Evolutionary conservation across 1,140 invertebrate species (phyloP).

Genomic region (Trissolcus basalis): DNA sequence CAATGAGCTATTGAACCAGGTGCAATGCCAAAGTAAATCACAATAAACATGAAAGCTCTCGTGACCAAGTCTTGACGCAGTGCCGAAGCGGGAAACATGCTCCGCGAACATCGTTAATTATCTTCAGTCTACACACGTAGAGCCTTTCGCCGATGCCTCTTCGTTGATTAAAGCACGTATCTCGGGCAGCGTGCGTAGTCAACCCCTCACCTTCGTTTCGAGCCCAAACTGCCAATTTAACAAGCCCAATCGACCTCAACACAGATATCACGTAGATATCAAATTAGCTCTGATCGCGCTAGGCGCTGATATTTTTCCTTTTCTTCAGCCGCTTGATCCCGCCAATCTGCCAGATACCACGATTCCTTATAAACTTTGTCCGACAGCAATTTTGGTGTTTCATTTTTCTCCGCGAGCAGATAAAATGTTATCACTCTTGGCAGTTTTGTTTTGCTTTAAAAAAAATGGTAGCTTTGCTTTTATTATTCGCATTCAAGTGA

Average conservation of each 20-base stretch:
- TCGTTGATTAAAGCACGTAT: constrained; percentile 63
- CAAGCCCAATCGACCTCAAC: constrained; percentile 52
- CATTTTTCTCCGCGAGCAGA: neutral
- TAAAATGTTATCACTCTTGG: neutral
- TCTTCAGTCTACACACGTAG: constrained; percentile 46
- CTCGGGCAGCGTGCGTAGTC: constrained; percentile 51
- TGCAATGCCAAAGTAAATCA: constrained; percentile 49
- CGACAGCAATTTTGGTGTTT: too few relatives aligned
- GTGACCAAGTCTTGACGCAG: constrained; percentile 48
- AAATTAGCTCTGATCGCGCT: constrained; percentile 22
- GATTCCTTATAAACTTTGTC: too few relatives aligned
- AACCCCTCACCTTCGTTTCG: constrained; percentile 4
- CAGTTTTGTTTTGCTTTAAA: too few relatives aligned
- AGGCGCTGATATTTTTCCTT: too few relatives aligned
- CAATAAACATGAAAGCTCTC: constrained; percentile 50
- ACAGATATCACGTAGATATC: constrained; percentile 51
- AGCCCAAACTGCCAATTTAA: constrained; percentile 49
- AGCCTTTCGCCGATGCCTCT: constrained; percentile 23
- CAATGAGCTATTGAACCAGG: constrained; percentile 43
- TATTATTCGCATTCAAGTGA: constrained; percentile 28
- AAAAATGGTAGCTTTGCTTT: constrained; percentile 19
- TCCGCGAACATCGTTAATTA: constrained; percentile 57
- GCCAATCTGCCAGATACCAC: too few relatives aligned
- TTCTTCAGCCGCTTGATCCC: too few relatives aligned
- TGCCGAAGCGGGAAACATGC: constrained; percentile 46